Conservation (phyloP, 2,888 invertebrate species). For the Drosophila austrosaltans region DNA sequence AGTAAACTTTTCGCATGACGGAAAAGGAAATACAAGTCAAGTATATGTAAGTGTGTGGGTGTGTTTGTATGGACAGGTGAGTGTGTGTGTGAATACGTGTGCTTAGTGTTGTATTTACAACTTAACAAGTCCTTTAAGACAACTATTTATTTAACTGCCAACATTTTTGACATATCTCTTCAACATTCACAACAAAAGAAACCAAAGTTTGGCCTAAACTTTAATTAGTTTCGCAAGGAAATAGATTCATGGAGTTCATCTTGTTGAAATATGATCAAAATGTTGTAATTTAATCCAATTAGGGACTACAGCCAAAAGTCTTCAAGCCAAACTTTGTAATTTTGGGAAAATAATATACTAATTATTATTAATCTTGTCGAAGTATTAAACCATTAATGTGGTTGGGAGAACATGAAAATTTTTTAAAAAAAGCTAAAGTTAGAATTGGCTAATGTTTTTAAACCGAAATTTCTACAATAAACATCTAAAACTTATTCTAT, state of each 20-base stretch:
- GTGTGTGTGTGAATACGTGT: constrained; percentile 37
- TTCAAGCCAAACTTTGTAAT: neutral
- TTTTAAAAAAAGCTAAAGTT: too few species aligned
- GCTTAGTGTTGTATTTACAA: constrained; percentile 39
- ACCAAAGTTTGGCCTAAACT: constrained; percentile 31
- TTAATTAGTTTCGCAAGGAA: constrained; percentile 51
- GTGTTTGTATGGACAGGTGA: constrained; percentile 61
- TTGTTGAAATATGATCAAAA: neutral
- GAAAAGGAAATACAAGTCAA: constrained; percentile 77
- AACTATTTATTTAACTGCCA: constrained; percentile 71
- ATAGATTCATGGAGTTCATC: neutral
- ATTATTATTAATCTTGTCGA: too few species aligned
- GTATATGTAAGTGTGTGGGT: constrained; percentile 65
- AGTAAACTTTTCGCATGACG: constrained; percentile 77
- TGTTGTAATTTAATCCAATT: neutral
- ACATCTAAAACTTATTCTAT: neutral
- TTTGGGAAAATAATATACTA: neutral
- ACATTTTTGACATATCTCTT: constrained; percentile 51
- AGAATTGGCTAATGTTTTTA: too few species aligned
- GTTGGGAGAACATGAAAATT: too few species aligned
- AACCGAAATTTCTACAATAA: too few species aligned
- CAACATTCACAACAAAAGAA: constrained; percentile 55
- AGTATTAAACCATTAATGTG: too few species aligned
- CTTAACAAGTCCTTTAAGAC: constrained; percentile 53
- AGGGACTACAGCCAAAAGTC: neutral